A percentile compares a stretch with the other conserved stretches of the same genome.
Conservation (phyloP, 2,797 vertebrate species). For the Eulemur coronatus region DNA sequence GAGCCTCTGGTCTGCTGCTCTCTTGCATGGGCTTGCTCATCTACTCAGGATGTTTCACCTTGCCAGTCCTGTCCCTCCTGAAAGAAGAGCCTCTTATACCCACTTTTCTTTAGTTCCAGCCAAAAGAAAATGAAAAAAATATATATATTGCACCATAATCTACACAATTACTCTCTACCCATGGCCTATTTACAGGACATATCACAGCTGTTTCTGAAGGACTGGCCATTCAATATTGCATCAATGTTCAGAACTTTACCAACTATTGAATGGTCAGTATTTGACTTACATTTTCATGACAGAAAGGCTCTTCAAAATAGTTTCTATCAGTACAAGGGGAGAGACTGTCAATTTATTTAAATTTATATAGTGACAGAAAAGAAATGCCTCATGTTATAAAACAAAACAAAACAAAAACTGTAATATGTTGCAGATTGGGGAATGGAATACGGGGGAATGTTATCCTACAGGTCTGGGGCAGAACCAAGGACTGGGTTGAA, state of each 20-base stretch:
- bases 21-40: neutral
- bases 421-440: neutral
- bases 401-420: neutral
- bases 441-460: neutral
- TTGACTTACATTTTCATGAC: neutral
- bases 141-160: neutral
- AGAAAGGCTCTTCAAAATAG: neutral
- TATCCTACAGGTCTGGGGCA: neutral
- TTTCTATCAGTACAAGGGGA: neutral
- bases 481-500: neutral
- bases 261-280: neutral
- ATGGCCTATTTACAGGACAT: neutral
- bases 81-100: neutral
- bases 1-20: neutral
- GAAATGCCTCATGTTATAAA: neutral
- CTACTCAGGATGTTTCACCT: neutral
- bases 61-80: neutral
- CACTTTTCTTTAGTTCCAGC: neutral
- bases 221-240: neutral
- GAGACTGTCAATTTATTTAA: slow-evolving; percentile 21
- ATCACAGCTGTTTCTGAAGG: neutral
- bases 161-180: neutral
- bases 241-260: neutral
- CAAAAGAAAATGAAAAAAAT: neutral
- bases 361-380: neutral